Percentiles rank a stretch among this genome's conserved stretches.
These are phyloP conservation scores for Hyla sarda DNA, from an alignment of 2,113 vertebrate genomes.

Conservation along the genomic window DNA sequence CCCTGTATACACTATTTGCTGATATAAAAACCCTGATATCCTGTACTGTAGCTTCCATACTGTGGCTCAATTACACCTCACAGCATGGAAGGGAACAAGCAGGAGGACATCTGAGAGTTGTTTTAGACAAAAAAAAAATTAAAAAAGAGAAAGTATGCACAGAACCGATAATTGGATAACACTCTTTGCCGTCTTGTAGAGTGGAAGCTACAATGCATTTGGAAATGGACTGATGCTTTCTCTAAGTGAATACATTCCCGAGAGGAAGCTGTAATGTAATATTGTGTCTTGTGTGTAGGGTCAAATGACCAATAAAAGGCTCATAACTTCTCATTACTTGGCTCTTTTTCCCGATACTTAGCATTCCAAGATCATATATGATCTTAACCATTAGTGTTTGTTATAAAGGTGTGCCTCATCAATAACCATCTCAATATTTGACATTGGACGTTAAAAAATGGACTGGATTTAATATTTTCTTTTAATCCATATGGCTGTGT, in stretches of 20 bases:
- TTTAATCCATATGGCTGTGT: too few species aligned
- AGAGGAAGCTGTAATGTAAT: constrained; percentile 31
- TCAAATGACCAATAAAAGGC: constrained; percentile 49
- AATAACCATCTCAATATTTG: neutral
- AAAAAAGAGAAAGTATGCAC: neutral
- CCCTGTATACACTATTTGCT: neutral
- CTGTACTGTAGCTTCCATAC: neutral
- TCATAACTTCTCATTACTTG: neutral
- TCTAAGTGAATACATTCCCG: constrained; percentile 4
- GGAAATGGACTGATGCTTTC: constrained; percentile 16
- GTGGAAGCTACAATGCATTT: constrained; percentile 24
- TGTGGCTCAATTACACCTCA: constrained; percentile 10
- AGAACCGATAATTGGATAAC: constrained; percentile 21
- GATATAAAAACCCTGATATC: neutral
- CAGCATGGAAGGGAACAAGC: neutral
- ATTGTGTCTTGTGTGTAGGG: constrained; percentile 24
- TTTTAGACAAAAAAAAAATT: constrained; percentile 17
- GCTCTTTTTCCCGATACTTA: neutral
- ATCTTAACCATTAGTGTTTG: neutral
- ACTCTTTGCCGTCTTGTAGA: neutral
- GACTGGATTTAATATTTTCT: too few species aligned
- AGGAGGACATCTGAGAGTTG: neutral
- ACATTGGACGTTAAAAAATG: too few species aligned
- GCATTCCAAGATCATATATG: constrained; percentile 43
- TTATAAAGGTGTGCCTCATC: neutral